Conservation (phyloP, 1,140 invertebrate species). For the Neodiprion pinetum region DNA sequence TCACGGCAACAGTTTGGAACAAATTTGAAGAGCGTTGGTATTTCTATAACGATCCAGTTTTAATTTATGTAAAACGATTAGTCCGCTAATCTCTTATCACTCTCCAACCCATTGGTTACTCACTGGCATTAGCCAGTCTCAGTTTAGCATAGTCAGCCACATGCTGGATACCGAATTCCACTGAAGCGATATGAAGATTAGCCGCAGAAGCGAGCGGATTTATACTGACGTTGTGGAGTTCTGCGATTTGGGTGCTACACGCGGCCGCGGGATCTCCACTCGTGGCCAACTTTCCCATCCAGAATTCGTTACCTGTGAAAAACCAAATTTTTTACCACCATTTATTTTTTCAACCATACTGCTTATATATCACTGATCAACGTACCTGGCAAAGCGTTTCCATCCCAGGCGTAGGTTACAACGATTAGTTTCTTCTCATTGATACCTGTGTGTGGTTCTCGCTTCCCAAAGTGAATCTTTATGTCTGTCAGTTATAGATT, state of each 20-base stretch:
- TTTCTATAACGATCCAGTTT: too few relatives aligned
- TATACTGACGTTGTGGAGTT: slow-evolving; percentile 67
- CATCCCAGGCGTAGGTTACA: slow-evolving; percentile 73
- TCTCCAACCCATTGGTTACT: too few relatives aligned
- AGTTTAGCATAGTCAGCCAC: slow-evolving; percentile 60
- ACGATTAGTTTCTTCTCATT: slow-evolving; percentile 66
- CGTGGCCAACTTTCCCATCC: slow-evolving; percentile 46
- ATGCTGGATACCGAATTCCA: slow-evolving; percentile 60
- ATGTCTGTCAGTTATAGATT: slow-evolving; percentile 37
- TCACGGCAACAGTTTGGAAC: too few relatives aligned
- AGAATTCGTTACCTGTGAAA: slow-evolving; percentile 52
- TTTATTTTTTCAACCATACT: too few relatives aligned
- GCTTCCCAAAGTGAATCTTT: slow-evolving; percentile 52
- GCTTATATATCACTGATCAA: neutral
- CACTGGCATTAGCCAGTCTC: slow-evolving; percentile 46
- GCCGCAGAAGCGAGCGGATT: slow-evolving; percentile 59
- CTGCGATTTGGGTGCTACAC: slow-evolving; percentile 65
- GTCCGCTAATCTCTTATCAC: too few relatives aligned
- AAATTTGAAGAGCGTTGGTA: too few relatives aligned
- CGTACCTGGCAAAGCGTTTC: slow-evolving; percentile 71
- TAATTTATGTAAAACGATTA: too few relatives aligned
- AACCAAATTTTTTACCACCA: too few relatives aligned
- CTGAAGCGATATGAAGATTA: slow-evolving; percentile 62
- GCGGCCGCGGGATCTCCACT: slow-evolving; percentile 72
- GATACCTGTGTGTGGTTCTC: slow-evolving; percentile 47